These are phyloP conservation scores for Phainopepla nitens DNA, from an alignment of 2,113 vertebrate species.

Conservation along the genomic window DNA sequence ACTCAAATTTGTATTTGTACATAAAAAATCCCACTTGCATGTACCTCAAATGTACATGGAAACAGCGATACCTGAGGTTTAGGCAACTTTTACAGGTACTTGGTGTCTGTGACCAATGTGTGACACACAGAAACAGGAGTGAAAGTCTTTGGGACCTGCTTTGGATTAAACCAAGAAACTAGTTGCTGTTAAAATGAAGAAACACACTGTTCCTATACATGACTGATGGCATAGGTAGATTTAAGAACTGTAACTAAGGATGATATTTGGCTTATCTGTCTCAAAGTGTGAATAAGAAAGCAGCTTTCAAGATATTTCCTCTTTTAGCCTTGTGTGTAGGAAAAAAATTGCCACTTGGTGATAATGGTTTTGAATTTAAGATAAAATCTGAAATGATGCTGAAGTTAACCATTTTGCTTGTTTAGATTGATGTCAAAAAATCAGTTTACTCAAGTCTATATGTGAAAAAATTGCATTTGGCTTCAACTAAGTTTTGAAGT, in stretches of 20 bases:
- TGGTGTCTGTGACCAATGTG: neutral
- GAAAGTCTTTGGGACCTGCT: neutral
- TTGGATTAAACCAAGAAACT: neutral
- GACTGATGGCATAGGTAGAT: neutral
- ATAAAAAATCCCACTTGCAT: neutral
- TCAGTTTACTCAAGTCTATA: neutral
- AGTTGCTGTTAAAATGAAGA: neutral
- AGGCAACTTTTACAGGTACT: neutral
- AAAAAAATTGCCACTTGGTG: neutral
- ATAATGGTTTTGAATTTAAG: neutral
- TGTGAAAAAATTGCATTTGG: neutral
- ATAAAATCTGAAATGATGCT: neutral
- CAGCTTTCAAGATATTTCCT: neutral
- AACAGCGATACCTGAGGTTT: neutral
- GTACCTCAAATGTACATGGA: neutral
- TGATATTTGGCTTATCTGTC: neutral
- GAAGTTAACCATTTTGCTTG: neutral
- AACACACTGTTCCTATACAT: neutral
- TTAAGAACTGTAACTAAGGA: slow-evolving; percentile 2
- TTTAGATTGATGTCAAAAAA: neutral
- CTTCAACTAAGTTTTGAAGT: neutral
- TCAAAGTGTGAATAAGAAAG: slow-evolving; percentile 6
- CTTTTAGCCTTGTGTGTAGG: neutral
- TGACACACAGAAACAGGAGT: neutral
- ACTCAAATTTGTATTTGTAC: neutral